These are phyloP conservation scores for Ostrea edulis DNA, from an alignment of 1,140 invertebrate genomes.

Conservation along the genomic window DNA sequence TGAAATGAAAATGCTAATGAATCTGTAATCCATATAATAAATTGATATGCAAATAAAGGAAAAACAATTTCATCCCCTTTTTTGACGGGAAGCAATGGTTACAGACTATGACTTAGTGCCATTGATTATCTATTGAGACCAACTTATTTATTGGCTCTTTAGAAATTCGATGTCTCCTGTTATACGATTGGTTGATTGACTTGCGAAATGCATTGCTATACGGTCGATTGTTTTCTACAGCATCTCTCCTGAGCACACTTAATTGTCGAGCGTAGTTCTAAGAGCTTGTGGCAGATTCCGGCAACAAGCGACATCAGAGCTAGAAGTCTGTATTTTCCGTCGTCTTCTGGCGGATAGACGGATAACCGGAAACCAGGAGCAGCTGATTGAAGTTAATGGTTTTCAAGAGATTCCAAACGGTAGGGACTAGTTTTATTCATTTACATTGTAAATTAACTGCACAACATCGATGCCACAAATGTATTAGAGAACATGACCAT, in stretches of 20 bases:
- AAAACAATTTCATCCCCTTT: background rate
- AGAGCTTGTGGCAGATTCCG: slow-evolving; percentile 3
- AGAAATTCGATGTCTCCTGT: slow-evolving; percentile 35
- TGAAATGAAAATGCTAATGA: slow-evolving; percentile 21
- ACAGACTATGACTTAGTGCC: background rate
- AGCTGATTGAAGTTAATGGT: background rate
- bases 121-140: slow-evolving; percentile 31
- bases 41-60: slow-evolving; percentile 12
- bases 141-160: slow-evolving; percentile 25
- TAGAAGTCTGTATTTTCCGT: slow-evolving; percentile 25
- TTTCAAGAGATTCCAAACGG: slow-evolving; percentile 5
- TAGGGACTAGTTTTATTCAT: background rate
- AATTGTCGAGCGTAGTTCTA: slow-evolving; percentile 21
- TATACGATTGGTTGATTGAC: slow-evolving; percentile 27
- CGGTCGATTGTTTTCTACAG: slow-evolving; percentile 25
- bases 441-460: background rate
- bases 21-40: background rate
- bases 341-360: slow-evolving; percentile 17
- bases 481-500: background rate
- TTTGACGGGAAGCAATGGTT: background rate
- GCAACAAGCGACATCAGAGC: slow-evolving; percentile 6
- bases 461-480: background rate
- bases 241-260: slow-evolving; percentile 20
- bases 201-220: slow-evolving; percentile 21
- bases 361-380: background rate